A percentile compares a stretch with the other conserved stretches of the same genome.
Conservation (phyloP, 2,888 invertebrate genomes). For the Zaprionus obscuricornis region DNA sequence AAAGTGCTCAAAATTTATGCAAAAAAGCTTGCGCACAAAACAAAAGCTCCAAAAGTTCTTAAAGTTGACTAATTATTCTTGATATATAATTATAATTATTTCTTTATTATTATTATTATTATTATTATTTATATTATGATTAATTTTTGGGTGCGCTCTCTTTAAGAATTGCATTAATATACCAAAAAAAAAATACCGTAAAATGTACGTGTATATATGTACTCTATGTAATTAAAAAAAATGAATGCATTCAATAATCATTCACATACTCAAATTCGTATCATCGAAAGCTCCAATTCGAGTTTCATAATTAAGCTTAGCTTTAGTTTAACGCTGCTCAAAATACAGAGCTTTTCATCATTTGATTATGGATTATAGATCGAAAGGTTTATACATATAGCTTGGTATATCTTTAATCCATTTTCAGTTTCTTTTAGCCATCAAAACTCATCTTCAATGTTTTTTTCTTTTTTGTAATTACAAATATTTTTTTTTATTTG, state of each 20-base stretch:
- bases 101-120: no score
- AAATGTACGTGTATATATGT: slow-evolving; percentile 69
- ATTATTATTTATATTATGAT: slow-evolving; percentile 2
- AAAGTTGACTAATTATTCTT: slow-evolving; percentile 25
- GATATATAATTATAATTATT: no score
- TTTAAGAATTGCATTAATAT: slow-evolving; percentile 31
- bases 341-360: slow-evolving; percentile 13
- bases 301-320: slow-evolving; percentile 57
- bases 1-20: slow-evolving; percentile 18
- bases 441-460: slow-evolving; percentile 6
- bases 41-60: slow-evolving; percentile 15
- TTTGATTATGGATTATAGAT: slow-evolving; percentile 11
- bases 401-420: slow-evolving; percentile 27
- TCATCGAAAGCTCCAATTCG: slow-evolving; percentile 24
- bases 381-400: no score
- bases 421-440: slow-evolving; percentile 5
- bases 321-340: slow-evolving; percentile 66
- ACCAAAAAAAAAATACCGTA: slow-evolving; percentile 17
- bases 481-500: slow-evolving; percentile 20
- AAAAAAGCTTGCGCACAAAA: slow-evolving; percentile 40
- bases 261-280: slow-evolving; percentile 9
- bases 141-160: slow-evolving; percentile 34
- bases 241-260: slow-evolving; percentile 42
- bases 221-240: slow-evolving; percentile 57
- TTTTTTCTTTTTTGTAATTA: slow-evolving; percentile 21